Base-by-base conservation (phyloP, 2,888 invertebrate genomes). In the Drosophila pseudotakahashii region DNA sequence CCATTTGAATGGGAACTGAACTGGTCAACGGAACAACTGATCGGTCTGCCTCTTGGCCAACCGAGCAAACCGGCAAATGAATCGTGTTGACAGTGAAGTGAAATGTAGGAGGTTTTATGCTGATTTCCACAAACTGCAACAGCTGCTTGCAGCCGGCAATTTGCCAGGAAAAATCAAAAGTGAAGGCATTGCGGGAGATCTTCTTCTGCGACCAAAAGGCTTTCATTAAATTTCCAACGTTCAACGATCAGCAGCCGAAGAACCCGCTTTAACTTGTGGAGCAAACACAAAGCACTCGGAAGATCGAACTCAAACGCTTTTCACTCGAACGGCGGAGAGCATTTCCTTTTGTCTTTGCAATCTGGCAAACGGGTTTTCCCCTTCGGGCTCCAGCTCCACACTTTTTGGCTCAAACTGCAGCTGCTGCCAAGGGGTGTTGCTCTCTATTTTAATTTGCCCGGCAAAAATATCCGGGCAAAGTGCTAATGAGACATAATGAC, bases 401-500 rank as follows among this genome's bases (percentile, higher is more conserved):
- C 26, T 26, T 32, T 47, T 75, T 75, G 69, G 59, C 78, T 72
- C 73, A 73, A 69, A 19, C 45, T 19, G 47, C 10, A 36, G 36
- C 34, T 34, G 34, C 34, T 34, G 34, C 13, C 36, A 7, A 26
- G 26, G 39, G 57, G 54, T 60, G 69, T 51, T 81, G 76, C 79
- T 79, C 82, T 81, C 73, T 73, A 81, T 85, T 86, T 83, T 84
- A 82, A 86, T 86, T 85, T 83, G 76, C 76, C 68, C 50, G 69
- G 75, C 78, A 69, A 75, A 83, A 77, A 76, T 83, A 83, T 77
- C 69, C 55, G 62, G 72, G 70, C 51, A 64, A 64, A 73, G 86
- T 82, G 86, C 82, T 82, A 82, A 82, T 82, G 83, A 81, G 86
- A 82, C 82, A 86, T 82, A 82, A 82, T 86, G 82, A 86, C 79